Evolutionary conservation across 2,888 invertebrate genomes (phyloP), one percentile per base, ranked within the genome.

Genomic region (Agrotis segetum): DNA sequence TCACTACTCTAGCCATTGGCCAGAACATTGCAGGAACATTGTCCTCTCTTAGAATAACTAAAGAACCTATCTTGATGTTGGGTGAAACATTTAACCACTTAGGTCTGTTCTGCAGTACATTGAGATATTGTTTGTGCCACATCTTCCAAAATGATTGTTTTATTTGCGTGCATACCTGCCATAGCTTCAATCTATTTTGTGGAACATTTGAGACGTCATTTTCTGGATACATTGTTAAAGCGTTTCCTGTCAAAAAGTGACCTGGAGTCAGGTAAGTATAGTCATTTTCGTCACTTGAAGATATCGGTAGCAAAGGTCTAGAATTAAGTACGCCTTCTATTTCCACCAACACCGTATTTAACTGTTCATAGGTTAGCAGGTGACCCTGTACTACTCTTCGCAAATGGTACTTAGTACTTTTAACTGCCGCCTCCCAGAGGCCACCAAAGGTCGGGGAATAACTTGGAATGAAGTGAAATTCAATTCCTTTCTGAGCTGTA

Each of bases 1-100:
- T 56, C 1, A 34, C 34, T n/a, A 56, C n/a, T 34, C 56, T 56
- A n/a, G 56, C 34, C 34, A 56, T 56, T 34, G 56, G 56, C 56
- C 56, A 49, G 9, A n/a, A 56, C 34, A 56, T 56, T 56, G 34
- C 34, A n/a, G 34, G 34, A 34, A n/a, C 9, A 40, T 56, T 34
- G 6, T 56, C 56, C n/a, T 56, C 34, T 1, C 19, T 58, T 58
- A 58, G 19, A 16, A 40, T 58, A 0, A 58, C 40, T 40, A 40
- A 40, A 19, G 2, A 17, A 24, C 24, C n/a, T n/a, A 49, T n/a
- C 11, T n/a, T 49, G 11, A 49, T 49, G n/a, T 49, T 49, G n/a
- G 49, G 49, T n/a, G n/a, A 11, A 11, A 49, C 4, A 11, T 49
- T n/a, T 49, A 49, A 11, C 49, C 49, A 49, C 49, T 49, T 49